Base-by-base conservation (phyloP, 2,113 vertebrate species). In the Verasper variegatus region DNA sequence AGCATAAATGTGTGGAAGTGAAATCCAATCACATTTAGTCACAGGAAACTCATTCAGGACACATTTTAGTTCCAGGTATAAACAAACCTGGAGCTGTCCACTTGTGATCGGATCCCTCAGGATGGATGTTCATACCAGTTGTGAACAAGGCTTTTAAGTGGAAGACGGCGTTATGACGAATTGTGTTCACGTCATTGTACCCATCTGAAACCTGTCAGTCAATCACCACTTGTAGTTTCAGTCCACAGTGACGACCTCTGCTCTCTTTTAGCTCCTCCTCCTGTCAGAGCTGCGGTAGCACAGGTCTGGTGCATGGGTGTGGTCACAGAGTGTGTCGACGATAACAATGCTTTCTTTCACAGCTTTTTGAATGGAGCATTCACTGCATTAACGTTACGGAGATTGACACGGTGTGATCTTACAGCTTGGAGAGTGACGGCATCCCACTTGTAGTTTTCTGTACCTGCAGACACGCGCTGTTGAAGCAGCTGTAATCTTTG, bases 231-330 rank as follows among this genome's bases (percentile, higher is more conserved):
- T 2, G 24, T 66, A 45, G 68, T 13, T 1, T 54, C 62, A 23
- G 10, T 76, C 76, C 35, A 11, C 68, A 80, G 72, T 86, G 77
- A 78, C 18, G 18, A 67, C 55, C 68, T 85, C 51, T 89, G 37
- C 74, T 91, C 78, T 88, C 71, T 79, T 89, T 66, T 91, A 90
- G 87, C 85, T 66, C 81, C 20, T 82, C 74, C 20, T 82, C 84
- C 82, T 66, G 88, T 91, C 89, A 86, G 77, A 87, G 85, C 85
- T 8, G 75, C 78, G 1, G 24, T 87, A 89, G 82, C 65, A 55
- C 88, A 92, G 91, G 91, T 93, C 71, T 86, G 92, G 52, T 78
- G 92, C 92, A 93, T 93, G 91, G 52, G 86, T 90, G 86, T 91
- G 90, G 20, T 65, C 74, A 52, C 20, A 12, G 80, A 81, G 76